Base-by-base conservation (phyloP, 2,113 vertebrate genomes). In the Bolborhynchus lineola region DNA sequence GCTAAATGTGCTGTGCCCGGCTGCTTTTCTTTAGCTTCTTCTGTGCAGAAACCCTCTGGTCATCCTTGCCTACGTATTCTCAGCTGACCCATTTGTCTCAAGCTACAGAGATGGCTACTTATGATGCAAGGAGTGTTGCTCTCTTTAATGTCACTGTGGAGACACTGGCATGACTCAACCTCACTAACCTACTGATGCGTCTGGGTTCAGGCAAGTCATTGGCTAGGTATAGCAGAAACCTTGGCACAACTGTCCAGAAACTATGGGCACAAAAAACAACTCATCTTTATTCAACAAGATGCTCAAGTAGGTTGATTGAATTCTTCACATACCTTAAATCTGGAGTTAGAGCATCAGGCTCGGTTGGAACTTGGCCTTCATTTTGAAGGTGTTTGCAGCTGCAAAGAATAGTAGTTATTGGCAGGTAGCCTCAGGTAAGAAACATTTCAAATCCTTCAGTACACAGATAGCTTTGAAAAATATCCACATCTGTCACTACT, bases 351-450 rank as follows among this genome's bases (percentile, higher is more conserved):
- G 64, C 52, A 82, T 67, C 72, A 94, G 65, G 16, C 37, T 94
- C 20, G n/a, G 41, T 16, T 92, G 91, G 83, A 95, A 65, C 26
- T 21, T 49, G 89, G 93, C 78, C 83, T 96, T 89, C 28, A n/a
- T 96, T 92, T 69, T 82, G 57, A 86, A 88, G 70, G 69, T 81
- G 69, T 60, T 86, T 89, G 80, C 89, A 95, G 88, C 69, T 68
- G 76, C 86, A 50, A 71, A 95, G 80, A 93, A 82, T 65, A 86
- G 44, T 47, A 86, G 52, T 89, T 90, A 90, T 59, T 83, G 52
- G 62, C 77, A 82, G 86, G 81, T 94, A 79, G 84, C 88, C 93
- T 89, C 83, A 94, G 94, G 94, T 93, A 87, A 95, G 93, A 91
- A 96, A 75, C 77, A 76, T 82, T 97, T 93, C 65, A 95, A 91